Percentiles rank a stretch among this genome's conserved stretches.
phyloP scores from a whole-genome alignment of 2,888 invertebrate species.

The Calliopum simillimum region DNA sequence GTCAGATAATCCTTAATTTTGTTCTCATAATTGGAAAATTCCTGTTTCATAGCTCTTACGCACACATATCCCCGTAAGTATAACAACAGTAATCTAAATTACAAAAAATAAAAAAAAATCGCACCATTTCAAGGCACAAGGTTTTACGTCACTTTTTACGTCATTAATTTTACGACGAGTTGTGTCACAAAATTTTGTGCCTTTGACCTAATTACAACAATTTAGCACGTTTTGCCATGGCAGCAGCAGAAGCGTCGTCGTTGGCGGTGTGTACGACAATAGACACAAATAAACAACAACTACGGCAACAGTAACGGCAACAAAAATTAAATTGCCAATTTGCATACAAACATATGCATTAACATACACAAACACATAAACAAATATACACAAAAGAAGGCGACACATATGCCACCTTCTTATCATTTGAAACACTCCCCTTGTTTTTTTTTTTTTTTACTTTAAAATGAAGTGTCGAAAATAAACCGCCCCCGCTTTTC shows the following conservation, averaged over 20 bases:
- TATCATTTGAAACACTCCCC: background rate
- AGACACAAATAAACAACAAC: background rate
- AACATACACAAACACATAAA: background rate
- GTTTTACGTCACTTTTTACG: background rate
- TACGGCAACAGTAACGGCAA: too few relatives aligned
- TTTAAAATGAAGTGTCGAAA: background rate
- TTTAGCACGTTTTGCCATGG: conserved; percentile 7
- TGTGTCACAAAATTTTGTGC: conserved; percentile 13
- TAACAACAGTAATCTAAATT: background rate
- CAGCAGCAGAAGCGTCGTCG: background rate
- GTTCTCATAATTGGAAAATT: conserved; percentile 7
- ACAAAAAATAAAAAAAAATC: background rate
- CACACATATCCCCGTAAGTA: background rate
- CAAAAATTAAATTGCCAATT: conserved; percentile 24
- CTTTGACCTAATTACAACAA: conserved; percentile 27
- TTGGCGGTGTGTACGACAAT: background rate
- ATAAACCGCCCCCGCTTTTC: too few relatives aligned
- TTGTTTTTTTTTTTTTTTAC: too few relatives aligned
- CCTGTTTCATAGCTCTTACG: background rate
- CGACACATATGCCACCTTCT: conserved; percentile 1
- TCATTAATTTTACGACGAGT: conserved; percentile 21
- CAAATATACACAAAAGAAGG: background rate
- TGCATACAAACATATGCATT: conserved; percentile 2
- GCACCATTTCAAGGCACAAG: too few relatives aligned
- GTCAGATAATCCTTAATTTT: conserved; percentile 3